phyloP scores from a whole-genome alignment of 2,797 vertebrate genomes.

The Graptemys geographica region DNA sequence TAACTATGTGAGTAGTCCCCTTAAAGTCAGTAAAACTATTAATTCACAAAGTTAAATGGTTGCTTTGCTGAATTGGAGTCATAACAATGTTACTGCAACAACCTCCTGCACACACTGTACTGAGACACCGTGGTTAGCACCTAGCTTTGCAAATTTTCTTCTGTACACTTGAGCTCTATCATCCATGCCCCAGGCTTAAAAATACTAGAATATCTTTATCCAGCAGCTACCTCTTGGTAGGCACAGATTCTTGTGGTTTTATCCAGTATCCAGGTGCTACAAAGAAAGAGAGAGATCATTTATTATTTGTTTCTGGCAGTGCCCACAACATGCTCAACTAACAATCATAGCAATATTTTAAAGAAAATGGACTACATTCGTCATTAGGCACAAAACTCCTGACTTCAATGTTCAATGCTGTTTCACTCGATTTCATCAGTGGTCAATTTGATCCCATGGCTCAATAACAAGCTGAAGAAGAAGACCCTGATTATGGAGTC shows the following conservation, averaged over 20 bases:
- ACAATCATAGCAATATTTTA: background rate
- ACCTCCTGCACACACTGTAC: background rate
- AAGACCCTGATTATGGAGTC: background rate
- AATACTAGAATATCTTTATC: background rate
- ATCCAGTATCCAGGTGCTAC: slow-evolving; percentile 84
- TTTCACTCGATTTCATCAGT: background rate
- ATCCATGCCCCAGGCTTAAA: background rate
- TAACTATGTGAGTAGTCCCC: background rate
- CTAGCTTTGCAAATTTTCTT: background rate
- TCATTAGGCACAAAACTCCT: background rate
- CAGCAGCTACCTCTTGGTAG: slow-evolving; percentile 84
- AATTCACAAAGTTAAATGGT: background rate
- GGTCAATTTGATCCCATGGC: background rate
- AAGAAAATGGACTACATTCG: background rate
- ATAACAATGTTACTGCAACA: background rate
- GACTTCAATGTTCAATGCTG: background rate
- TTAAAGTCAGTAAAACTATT: background rate
- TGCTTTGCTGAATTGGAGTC: background rate
- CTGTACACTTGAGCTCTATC: background rate
- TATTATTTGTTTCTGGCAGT: background rate
- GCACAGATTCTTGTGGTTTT: slow-evolving; percentile 85
- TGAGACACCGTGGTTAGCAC: background rate
- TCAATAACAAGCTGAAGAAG: background rate
- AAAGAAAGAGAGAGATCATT: background rate
- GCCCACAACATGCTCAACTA: background rate